These are phyloP conservation scores for Hartigia nigra DNA, from an alignment of 2,888 invertebrate genomes.

Conservation along the genomic window DNA sequence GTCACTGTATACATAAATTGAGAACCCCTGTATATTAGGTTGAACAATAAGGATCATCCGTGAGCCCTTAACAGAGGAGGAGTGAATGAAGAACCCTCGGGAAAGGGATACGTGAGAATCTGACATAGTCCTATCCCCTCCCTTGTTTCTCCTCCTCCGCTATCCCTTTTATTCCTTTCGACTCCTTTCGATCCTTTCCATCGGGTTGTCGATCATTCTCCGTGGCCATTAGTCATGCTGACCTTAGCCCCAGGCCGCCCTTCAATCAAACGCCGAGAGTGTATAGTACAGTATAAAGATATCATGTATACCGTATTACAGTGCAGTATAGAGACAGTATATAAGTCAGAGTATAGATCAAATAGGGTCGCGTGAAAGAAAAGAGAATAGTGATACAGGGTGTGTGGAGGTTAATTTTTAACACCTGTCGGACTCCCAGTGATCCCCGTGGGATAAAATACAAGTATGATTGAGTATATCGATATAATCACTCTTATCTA, in stretches of 20 bases:
- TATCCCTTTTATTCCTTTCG: conserved; percentile 10
- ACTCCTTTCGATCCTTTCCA: conserved; percentile 17
- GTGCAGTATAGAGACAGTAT: background rate
- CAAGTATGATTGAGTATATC: background rate
- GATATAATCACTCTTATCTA: background rate
- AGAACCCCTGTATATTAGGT: background rate
- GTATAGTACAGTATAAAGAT: background rate
- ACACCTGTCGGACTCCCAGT: background rate
- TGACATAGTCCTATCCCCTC: background rate
- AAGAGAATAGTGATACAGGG: background rate
- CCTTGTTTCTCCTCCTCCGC: background rate
- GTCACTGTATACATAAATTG: background rate
- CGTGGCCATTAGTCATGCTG: conserved; percentile 20
- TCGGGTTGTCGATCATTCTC: conserved; percentile 21
- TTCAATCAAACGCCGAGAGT: background rate
- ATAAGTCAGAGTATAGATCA: background rate
- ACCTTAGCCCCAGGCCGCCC: conserved; percentile 4
- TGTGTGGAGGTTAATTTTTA: background rate
- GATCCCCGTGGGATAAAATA: background rate
- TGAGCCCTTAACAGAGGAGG: background rate
- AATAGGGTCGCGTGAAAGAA: background rate
- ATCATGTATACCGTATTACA: background rate
- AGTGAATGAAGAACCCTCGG: background rate
- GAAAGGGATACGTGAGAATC: background rate
- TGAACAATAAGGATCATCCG: background rate